Base-by-base conservation (phyloP, 2,113 vertebrate species). In the Pyrgilauda ruficollis region DNA sequence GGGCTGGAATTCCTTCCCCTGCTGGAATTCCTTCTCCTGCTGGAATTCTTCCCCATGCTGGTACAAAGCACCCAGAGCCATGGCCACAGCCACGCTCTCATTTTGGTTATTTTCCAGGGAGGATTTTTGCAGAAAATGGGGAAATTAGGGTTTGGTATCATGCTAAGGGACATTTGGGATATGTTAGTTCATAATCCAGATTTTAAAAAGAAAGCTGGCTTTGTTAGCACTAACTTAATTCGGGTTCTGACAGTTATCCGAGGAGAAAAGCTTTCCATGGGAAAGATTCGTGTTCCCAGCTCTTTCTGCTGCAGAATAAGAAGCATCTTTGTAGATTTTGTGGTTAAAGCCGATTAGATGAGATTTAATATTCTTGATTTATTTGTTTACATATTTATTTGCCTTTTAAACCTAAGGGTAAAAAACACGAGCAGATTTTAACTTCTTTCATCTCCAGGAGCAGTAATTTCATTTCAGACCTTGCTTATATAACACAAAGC, bases 321-420 rank as follows among this genome's bases (percentile, higher is more conserved):
- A 56, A 91, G 20, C 64, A 50, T n/a, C 82, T 84, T 59, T 64
- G 75, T 63, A 63, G 69, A 81, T 93, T 87, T 86, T 90, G 76
- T 82, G 91, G n/a, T 84, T 92, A 81, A 92, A 96, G 91, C 43
- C 90, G 86, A 93, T 96, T 94, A 95, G 94, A 91, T 82, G 86
- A 94, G 89, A 94, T 92, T 96, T 92, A 92, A 95, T 95, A 92
- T 89, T 92, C 87, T 81, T 97, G 95, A 95, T 97, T 92, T 97
- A 96, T 96, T 94, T 97, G 96, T 95, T 97, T 96, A 97, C 14
- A 3, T 80, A 90, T 94, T 94, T 95, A 89, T 90, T 94, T 92
- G 59, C 47, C 90, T 95, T 95, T 89, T 92, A 89, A 95, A 96
- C 94, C 95, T 94, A 37, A 95, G 94, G 95, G 86, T 90, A 84